Conservation (phyloP, 2,888 invertebrate genomes). For the Pterobdella sp. region DNA sequence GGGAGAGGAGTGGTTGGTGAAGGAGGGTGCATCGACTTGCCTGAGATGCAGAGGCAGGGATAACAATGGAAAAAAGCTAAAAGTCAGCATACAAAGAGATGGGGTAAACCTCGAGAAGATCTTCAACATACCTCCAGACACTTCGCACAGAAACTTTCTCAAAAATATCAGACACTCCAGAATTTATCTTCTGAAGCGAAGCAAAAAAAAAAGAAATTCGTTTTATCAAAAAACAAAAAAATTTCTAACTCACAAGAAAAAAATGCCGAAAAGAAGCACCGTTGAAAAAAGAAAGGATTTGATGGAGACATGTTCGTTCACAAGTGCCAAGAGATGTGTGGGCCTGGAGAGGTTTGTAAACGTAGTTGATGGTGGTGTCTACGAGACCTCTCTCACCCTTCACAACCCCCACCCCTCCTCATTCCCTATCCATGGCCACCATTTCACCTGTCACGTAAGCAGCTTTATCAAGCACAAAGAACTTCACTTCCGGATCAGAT, state of each 20-base stretch:
- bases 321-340: not conserved
- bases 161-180: no score
- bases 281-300: not conserved
- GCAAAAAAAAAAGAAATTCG: not conserved
- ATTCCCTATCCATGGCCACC: conserved; percentile 1
- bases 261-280: not conserved
- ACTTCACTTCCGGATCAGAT: not conserved
- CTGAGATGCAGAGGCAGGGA: conserved; percentile 8
- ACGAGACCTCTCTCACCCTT: conserved; percentile 34
- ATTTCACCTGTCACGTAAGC: conserved; percentile 1
- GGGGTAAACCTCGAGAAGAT: conserved; percentile 9
- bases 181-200: not conserved
- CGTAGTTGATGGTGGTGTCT: conserved; percentile 34
- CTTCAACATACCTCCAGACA: not conserved
- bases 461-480: not conserved
- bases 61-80: not conserved
- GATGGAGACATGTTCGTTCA: not conserved
- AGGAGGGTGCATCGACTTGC: conserved; percentile 7
- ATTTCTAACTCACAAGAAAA: not conserved
- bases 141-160: no score
- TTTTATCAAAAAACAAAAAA: not conserved
- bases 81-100: not conserved
- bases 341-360: conserved; percentile 33
- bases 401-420: conserved; percentile 15
- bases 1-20: conserved; percentile 2